These are phyloP conservation scores for Chirona hameri DNA, from an alignment of 2,888 invertebrate species.

Conservation along the genomic window DNA sequence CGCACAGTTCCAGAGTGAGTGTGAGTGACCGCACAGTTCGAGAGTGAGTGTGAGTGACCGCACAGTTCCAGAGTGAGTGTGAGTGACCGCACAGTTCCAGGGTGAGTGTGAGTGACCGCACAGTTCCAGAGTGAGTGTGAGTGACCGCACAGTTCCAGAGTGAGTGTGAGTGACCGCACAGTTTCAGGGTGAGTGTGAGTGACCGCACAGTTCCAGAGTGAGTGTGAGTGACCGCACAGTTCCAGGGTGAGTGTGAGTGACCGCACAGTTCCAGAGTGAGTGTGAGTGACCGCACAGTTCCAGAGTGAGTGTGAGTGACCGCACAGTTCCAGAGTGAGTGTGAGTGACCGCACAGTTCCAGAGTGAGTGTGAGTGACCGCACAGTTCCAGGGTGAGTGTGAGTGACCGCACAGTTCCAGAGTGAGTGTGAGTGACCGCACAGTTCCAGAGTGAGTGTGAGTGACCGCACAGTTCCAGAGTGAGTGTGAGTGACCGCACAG, in stretches of 20 bases:
- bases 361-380: conserved; percentile 56
- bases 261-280: conserved; percentile 80
- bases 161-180: conserved; percentile 50
- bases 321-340: conserved; percentile 77
- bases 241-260: no score
- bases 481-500: conserved; percentile 56
- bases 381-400: no score
- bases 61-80: conserved; percentile 75
- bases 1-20: conserved; percentile 78
- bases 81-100: not conserved
- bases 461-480: conserved; percentile 74
- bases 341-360: conserved; percentile 64
- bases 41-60: no score
- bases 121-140: conserved; percentile 72
- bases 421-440: conserved; percentile 59
- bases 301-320: conserved; percentile 62
- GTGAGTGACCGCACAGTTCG: not conserved
- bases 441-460: conserved; percentile 70
- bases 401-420: conserved; percentile 80
- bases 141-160: conserved; percentile 70
- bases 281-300: conserved; percentile 59
- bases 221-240: conserved; percentile 45
- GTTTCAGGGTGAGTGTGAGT: no score
- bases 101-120: no score
- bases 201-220: conserved; percentile 81